Base-by-base conservation (phyloP, 2,888 invertebrate species). In the Lithodes maja region DNA sequence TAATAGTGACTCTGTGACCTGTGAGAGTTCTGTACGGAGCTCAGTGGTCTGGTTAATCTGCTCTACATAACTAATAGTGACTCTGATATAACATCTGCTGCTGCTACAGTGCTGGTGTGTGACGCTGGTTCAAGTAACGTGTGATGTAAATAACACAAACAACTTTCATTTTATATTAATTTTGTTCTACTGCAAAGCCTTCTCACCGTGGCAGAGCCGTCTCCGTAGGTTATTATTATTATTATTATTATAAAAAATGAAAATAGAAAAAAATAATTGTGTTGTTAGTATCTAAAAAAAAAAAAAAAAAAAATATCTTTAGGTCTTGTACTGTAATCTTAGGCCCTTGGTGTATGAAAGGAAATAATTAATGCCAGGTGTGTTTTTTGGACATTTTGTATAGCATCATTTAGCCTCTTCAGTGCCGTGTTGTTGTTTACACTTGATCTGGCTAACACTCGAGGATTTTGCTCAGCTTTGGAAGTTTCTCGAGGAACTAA, bases 141-240 rank as follows among this genome's bases (percentile, higher is more conserved):
- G 69, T 71, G 55, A 61, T 87, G 87, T 87, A 83, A 87, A 83
- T 87, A 87, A 84, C 87, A 87, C 83, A 1, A 17, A 17, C 15
- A 15, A 61, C 68, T 61, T 61, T 61, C 68, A 61, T 1, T 61
- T 61, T 7, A 7, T 12, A 61, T 15, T 15, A 1, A n/a, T 71
- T 71, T 71, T 71, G 12, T 71, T 71, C 71, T 71, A 12, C 71
- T 71, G 3, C 17, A 12, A 12, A 71, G 71, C 71, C 71, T 71
- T 71, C 71, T 87, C 54, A 55, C 53, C 83, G 87, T 71, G 82
- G 87, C 87, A 80, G 53, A 84, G 79, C 68, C 83, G 78, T 87
- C 83, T 83, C 83, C 78, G 78, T 83, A 81, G 71, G 71, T 69
- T 50, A 79, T 68, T 33, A 33, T 33, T 33, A 33, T 33, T 33